Base-by-base conservation (phyloP, 2,888 invertebrate genomes). In the Eupithecia vulgata region DNA sequence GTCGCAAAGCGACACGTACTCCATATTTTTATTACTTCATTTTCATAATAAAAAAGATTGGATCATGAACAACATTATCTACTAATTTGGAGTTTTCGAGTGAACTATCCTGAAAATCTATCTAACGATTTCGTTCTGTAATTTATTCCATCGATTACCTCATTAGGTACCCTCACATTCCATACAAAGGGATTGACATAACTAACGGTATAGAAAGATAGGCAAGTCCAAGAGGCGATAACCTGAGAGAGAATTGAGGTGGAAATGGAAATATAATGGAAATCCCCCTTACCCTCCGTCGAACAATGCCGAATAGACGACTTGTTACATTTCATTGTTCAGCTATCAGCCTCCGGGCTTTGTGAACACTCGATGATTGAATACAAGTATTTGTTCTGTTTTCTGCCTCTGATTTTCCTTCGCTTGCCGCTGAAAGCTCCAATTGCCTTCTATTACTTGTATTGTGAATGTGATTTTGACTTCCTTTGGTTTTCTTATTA, bases 271-370 rank as follows among this genome's bases (percentile, higher is more conserved):
- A 94, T 94, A 93, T 94, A 94, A 94, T 94, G 94, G 93, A 91
- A 92, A 88, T 86, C 87, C 88, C 76, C 76, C 78, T 78, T 81
- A 77, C 71, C 77, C 76, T 84, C 82, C 83, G 85, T 84, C 89
- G 86, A 88, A 94, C 94, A 94, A 94, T 94, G 92, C 90, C 86
- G 91, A 90, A 92, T 91, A 91, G 92, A 93, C 93, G 94, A 93
- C 94, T 94, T 92, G 94, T 94, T 94, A 94, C 94, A 93, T 94
- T 94, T 93, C 94, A 94, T 94, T 94, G 94, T 94, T 93, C 94
- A 92, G 94, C 92, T 94, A 94, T 94, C 94, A 94, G 93, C 83
- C 89, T 86, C 85, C 83, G 87, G 92, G 92, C 94, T 93, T 94
- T 94, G 94, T 94, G 91, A 86, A 87, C 85, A 87, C 88, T 86